phyloP scores from a whole-genome alignment of 2,888 invertebrate species.

The Magallana nippona region DNA sequence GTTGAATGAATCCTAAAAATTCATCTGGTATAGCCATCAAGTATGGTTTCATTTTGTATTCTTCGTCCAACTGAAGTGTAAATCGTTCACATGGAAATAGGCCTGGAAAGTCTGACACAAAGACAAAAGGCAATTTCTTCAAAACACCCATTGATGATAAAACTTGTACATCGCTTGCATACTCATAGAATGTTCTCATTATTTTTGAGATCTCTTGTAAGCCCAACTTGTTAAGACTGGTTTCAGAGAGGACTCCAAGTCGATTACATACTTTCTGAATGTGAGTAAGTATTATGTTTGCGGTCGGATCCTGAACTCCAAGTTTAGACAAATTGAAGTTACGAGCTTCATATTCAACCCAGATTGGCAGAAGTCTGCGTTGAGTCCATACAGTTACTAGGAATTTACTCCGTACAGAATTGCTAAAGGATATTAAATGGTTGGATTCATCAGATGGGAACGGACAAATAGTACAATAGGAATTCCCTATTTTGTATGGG shows the following conservation, averaged over 20 bases:
- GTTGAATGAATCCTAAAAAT: slow-evolving; percentile 44
- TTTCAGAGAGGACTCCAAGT: too few relatives aligned
- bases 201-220: background rate
- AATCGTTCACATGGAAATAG: background rate
- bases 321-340: background rate
- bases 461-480: slow-evolving; percentile 41
- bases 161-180: background rate
- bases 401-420: slow-evolving; percentile 12
- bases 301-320: background rate
- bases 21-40: slow-evolving; percentile 49
- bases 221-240: too few relatives aligned
- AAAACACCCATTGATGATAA: background rate
- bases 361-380: slow-evolving; percentile 42
- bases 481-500: slow-evolving; percentile 36
- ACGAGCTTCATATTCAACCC: slow-evolving; percentile 17
- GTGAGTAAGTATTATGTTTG: too few relatives aligned
- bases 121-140: background rate
- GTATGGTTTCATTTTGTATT: slow-evolving; percentile 51
- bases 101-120: background rate
- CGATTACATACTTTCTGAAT: too few relatives aligned
- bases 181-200: background rate
- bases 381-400: slow-evolving; percentile 50
- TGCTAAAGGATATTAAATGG: too few relatives aligned
- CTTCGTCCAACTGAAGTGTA: background rate
- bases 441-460: slow-evolving; percentile 45